Conservation (phyloP, 2,888 invertebrate genomes). For the Graphium colonna region DNA sequence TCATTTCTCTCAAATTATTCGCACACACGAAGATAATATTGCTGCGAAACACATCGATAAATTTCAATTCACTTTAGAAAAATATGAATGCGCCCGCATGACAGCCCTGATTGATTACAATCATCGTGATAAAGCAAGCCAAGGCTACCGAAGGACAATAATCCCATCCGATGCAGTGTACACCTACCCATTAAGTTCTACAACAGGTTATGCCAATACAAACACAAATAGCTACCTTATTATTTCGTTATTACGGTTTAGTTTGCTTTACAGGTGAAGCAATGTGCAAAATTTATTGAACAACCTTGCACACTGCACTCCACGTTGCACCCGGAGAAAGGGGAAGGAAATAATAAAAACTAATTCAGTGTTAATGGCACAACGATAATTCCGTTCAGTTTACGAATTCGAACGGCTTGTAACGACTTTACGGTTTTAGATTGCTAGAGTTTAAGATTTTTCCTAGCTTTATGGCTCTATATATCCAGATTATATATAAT, state of each 20-base stretch:
- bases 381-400: slow-evolving; percentile 17
- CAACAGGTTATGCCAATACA: not conserved
- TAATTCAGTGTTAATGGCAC: slow-evolving; percentile 33
- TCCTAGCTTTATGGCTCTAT: not conserved
- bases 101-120: slow-evolving; percentile 50
- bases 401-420: not conserved
- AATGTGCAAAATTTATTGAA: not conserved
- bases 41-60: slow-evolving; percentile 33
- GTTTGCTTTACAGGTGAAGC: not conserved
- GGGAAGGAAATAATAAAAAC: slow-evolving; percentile 33
- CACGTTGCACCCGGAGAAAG: slow-evolving; percentile 32
- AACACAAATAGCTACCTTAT: slow-evolving; percentile 4
- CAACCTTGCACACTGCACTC: slow-evolving; percentile 33
- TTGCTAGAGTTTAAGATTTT: not conserved
- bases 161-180: slow-evolving; percentile 42
- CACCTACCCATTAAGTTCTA: slow-evolving; percentile 6
- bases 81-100: slow-evolving; percentile 49
- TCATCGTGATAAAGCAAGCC: slow-evolving; percentile 54
- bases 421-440: not conserved
- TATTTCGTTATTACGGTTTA: not conserved
- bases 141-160: slow-evolving; percentile 75
- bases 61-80: slow-evolving; percentile 48
- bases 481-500: not conserved
- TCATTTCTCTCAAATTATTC: not conserved
- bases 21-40: slow-evolving; percentile 23